Percentiles rank a stretch among this genome's conserved stretches.
Evolutionary conservation across 2,113 vertebrate species (phyloP).

Genomic region (Bungarus multicinctus): DNA sequence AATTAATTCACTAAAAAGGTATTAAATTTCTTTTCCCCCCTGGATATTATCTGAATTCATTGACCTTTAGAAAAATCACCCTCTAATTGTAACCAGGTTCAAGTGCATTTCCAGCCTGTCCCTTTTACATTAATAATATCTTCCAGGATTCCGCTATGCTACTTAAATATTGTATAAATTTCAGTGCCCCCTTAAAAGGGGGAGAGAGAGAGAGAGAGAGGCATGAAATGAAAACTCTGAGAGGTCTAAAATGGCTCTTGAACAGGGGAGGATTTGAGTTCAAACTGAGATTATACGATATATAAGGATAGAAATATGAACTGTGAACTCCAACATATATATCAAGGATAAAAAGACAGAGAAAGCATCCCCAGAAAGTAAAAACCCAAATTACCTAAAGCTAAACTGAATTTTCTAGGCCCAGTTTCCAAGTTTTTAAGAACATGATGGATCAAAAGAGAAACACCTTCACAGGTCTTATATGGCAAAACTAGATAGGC

Average conservation of each 20-base stretch:
- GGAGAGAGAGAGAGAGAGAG: slow-evolving; percentile 42
- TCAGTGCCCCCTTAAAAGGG: slow-evolving; percentile 71
- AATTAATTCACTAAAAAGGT: slow-evolving; percentile 99
- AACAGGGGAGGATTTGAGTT: accelerated
- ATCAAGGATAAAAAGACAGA: not conserved
- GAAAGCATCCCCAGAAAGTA: not conserved
- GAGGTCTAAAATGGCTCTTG: slow-evolving; percentile 59
- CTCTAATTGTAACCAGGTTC: slow-evolving; percentile 95
- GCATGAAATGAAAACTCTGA: slow-evolving; percentile 60
- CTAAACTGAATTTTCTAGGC: not conserved
- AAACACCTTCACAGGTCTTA: not conserved
- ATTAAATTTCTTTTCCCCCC: slow-evolving; percentile 97
- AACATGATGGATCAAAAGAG: not conserved
- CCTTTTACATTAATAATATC: slow-evolving; percentile 87
- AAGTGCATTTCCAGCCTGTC: slow-evolving; percentile 88
- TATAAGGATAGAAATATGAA: not conserved
- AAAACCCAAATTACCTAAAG: not conserved
- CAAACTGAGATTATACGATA: not conserved
- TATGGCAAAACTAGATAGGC: not conserved
- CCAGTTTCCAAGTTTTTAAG: not conserved
- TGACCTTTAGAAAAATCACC: slow-evolving; percentile 99
- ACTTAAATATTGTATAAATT: slow-evolving; percentile 85
- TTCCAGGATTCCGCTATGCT: slow-evolving; percentile 72
- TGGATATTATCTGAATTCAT: slow-evolving; percentile 99
- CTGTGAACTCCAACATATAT: not conserved